Conservation (phyloP, 53 echinoderm and acorn worm genomes). For the Holothuria scabra region DNA sequence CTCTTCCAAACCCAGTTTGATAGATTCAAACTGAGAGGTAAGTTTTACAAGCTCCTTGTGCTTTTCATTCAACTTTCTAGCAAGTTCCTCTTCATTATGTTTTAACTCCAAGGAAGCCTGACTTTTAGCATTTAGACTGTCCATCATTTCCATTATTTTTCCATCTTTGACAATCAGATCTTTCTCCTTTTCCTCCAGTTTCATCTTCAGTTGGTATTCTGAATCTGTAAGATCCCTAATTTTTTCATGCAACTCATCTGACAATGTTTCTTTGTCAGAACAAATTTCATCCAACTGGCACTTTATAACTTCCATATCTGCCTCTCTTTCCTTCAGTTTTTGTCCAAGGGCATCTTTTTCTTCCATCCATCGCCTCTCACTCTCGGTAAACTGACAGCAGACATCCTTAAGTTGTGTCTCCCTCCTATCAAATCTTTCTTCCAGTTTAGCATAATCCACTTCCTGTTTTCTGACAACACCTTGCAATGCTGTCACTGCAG, state of each 20-base stretch:
- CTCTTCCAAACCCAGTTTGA: not conserved
- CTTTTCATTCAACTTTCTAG: not conserved
- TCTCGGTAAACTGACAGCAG: constrained; percentile 30
- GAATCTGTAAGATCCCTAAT: not conserved
- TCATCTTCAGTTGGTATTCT: not conserved
- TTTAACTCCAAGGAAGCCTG: not conserved
- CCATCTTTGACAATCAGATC: not conserved
- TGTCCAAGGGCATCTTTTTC: constrained; percentile 2
- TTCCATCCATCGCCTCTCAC: constrained; percentile 26
- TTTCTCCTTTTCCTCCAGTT: not conserved
- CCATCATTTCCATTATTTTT: not conserved
- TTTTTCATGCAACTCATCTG: not conserved
- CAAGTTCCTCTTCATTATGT: not conserved
- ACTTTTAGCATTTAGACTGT: no score
- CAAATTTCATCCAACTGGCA: not conserved
- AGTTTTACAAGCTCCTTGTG: not conserved
- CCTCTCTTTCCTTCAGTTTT: not conserved
- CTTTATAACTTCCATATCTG: not conserved
- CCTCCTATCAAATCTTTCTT: constrained; percentile 19
- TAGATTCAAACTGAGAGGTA: not conserved
- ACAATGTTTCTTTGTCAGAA: not conserved
- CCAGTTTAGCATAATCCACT: not conserved
- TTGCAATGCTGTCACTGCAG: constrained; percentile 1
- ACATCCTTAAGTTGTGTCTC: constrained; percentile 17
- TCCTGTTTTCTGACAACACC: constrained; percentile 22